Base-by-base conservation (phyloP, 2,888 invertebrate species). In the Campopleginae sp. region DNA sequence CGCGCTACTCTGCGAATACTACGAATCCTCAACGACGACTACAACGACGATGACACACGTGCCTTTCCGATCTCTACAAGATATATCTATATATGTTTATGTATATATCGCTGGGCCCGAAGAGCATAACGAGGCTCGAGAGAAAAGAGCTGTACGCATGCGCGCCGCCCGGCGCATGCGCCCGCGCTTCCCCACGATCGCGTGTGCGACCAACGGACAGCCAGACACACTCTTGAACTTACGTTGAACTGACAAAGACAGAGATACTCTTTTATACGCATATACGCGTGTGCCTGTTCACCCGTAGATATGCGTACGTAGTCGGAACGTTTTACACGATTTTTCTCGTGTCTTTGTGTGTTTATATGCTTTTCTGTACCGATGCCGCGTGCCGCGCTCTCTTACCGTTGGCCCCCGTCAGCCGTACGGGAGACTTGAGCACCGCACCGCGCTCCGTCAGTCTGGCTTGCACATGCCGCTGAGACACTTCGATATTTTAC, bases 1-100 rank as follows among this genome's bases (percentile, higher is more conserved):
- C 92, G 92, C 89, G 91, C 91, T 90, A 92, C 92, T 93, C 91
- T 89, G 88, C 90, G 89, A 92, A 92, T 92, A 92, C 93, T 90
- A 90, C 91, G 91, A 92, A 92, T 89, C 86, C 80, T 78, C 85
- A 80, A 86, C 81, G 27, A 71, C 84, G 80, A 79, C 70, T 27
- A 72, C 63, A 65, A 48, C 71, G 71, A 72, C 78, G 61, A 74
- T 61, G 76, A 68, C 87, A 87, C 88, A 88, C 89, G 89, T 89
- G 89, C 89, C 90, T 87, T 68, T 77, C 76, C 75, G 76, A 68
- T 42, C 54, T 31, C 76, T 70, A 86, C 66, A 76, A 78, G 76
- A n/a, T 70, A 84, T 66, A 74, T 31, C 70, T 77, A 68, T 65
- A 86, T 84, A 85, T 27, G 12, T 19, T 1, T 19, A 51, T 51